Evolutionary conservation across 2,888 invertebrate genomes (phyloP).

Genomic region (Ennomos fuscantarius): DNA sequence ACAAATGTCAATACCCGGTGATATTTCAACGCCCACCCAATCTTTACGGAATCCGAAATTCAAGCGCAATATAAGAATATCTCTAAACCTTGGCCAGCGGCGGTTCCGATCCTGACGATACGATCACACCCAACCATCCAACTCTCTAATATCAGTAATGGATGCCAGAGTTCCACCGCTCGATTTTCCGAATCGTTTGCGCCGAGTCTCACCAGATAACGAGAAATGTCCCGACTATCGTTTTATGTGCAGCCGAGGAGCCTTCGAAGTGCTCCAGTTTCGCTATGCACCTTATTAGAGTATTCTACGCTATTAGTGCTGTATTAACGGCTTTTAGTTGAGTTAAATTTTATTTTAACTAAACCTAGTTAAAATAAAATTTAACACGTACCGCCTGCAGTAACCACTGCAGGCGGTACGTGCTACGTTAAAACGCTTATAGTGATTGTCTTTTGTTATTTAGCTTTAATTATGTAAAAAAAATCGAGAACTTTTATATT

Average conservation of each 20-base stretch:
- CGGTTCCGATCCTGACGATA: conserved; percentile 31
- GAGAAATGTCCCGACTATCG: conserved; percentile 71
- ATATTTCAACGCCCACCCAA: conserved; percentile 31
- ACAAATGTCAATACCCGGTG: conserved; percentile 16
- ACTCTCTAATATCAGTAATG: conserved; percentile 79
- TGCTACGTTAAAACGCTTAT: conserved; percentile 1
- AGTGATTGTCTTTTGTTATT: not conserved
- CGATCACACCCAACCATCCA: conserved; percentile 44
- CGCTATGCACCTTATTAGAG: conserved; percentile 28
- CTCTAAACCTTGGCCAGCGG: conserved; percentile 10
- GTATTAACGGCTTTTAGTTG: conserved; percentile 25
- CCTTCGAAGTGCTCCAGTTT: conserved; percentile 17
- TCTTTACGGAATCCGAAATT: conserved; percentile 26
- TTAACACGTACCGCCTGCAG: too few species aligned
- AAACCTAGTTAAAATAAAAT: too few species aligned
- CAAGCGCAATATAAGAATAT: conserved; percentile 27
- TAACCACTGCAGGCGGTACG: not conserved
- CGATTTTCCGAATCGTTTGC: conserved; percentile 83
- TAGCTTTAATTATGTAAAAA: not conserved
- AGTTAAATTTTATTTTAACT: conserved; percentile 21
- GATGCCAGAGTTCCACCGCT: conserved; percentile 71
- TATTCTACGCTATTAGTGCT: conserved; percentile 25
- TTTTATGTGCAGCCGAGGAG: conserved; percentile 58
- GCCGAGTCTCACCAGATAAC: conserved; percentile 69
- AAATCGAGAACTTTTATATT: too few species aligned